Evolutionary conservation across 2,888 invertebrate species (phyloP), one percentile per base, ranked within the genome.

Genomic region (Antheraea yamamai): DNA sequence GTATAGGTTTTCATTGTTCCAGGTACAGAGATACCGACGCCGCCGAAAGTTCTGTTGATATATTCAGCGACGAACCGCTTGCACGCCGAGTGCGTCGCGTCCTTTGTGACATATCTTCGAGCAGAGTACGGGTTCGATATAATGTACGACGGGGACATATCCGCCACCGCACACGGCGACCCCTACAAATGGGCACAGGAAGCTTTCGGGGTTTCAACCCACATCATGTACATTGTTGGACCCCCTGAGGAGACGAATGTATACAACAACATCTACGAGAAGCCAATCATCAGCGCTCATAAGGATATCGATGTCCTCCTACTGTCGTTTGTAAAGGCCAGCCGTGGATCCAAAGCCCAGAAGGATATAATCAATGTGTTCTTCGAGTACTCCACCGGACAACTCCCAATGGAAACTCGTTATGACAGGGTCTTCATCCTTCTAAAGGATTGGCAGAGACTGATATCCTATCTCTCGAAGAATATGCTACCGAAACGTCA

Each of bases 141-240:
- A 1, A 88, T 92, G 88, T 92, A 85, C 76, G 94, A 94, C 71
- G 91, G 89, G 0, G 95, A 95, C 64, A 92, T 94, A 14, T 82
- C 89, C 0, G 71, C 77, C 23, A 92, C 93, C 0, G 78, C 89
- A 0, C 92, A 93, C 76, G 88, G 88, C 0, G 93, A 95, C 76
- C 95, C 95, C 0, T 91, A 86, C 82, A 83, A 89, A 2, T 95
- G 95, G 95, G 93, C 92, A 0, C 85, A 88, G 2, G 92, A 93
- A 52, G 90, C 93, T 0, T 90, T 92, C 80, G 79, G 84, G 26
- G 79, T 88, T 0, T 85, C 92, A 2, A 88, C 92, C 0, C 92
- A 94, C 61, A 79, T 94, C 0, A 81, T 94, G 51, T 94, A 92
- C 82, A 81, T 94, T 0, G 92, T 92, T 0, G 92, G 94, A 1